phyloP scores from a whole-genome alignment of 2,797 vertebrate genomes.

The Erithacus rubecula region DNA sequence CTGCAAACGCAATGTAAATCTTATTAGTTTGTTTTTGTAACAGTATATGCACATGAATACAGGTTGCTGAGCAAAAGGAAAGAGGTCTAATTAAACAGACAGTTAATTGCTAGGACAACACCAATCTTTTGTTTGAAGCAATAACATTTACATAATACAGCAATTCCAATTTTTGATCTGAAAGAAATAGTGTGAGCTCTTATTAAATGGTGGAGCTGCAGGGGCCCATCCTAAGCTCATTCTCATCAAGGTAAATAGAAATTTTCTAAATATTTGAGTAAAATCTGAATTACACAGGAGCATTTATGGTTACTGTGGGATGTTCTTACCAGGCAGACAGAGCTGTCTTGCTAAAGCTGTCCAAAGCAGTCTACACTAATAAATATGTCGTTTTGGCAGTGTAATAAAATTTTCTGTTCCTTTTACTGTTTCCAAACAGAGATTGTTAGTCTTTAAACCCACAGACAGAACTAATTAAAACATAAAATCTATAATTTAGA shows the following conservation, averaged over 20 bases:
- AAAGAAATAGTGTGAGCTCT: not conserved
- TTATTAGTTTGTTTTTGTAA: constrained; percentile 38
- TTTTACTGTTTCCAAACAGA: not conserved
- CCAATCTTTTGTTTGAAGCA: constrained; percentile 32
- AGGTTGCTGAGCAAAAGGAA: constrained; percentile 59
- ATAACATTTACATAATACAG: constrained; percentile 52
- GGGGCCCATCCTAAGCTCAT: not conserved
- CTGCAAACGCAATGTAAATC: not conserved
- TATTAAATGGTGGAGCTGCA: not conserved
- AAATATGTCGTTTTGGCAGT: not conserved
- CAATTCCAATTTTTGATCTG: constrained; percentile 26
- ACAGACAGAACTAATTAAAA: not conserved
- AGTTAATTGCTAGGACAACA: constrained; percentile 61
- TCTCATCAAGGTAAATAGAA: not conserved
- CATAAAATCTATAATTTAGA: not conserved
- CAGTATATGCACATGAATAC: constrained; percentile 6
- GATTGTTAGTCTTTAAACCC: not conserved
- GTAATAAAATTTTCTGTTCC: not conserved
- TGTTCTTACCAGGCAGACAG: not conserved
- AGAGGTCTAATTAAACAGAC: constrained; percentile 53
- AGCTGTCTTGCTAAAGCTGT: not conserved
- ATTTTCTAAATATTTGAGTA: not conserved
- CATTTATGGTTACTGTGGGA: not conserved
- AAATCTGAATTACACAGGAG: not conserved
- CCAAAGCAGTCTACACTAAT: not conserved